Conservation (phyloP, 1,140 invertebrate species). For the Dendroctonus valens region DNA sequence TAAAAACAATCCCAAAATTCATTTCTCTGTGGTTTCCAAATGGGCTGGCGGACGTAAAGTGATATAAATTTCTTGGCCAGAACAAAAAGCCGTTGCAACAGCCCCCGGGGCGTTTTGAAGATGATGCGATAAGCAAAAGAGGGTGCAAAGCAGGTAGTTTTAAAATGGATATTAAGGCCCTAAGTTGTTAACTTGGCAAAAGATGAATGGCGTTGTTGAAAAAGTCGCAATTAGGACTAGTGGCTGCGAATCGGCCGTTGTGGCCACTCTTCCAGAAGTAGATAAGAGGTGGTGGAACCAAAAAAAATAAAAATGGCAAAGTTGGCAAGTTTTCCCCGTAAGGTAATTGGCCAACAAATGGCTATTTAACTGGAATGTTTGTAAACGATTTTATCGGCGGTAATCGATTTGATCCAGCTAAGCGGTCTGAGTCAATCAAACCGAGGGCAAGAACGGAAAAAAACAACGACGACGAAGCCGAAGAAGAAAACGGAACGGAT, state of each 20-base stretch:
- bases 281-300: constrained; percentile 15
- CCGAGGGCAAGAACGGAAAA: constrained; percentile 1
- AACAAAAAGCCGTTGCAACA: not conserved
- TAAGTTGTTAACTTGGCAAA: constrained; percentile 30
- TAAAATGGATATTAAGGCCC: constrained; percentile 34
- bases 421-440: constrained; percentile 1
- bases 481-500: constrained; percentile 24
- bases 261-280: constrained; percentile 30
- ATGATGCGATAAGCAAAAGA: constrained; percentile 27
- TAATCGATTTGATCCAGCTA: constrained; percentile 17
- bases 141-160: constrained; percentile 32
- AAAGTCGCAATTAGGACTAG: constrained; percentile 31
- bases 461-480: constrained; percentile 11
- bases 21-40: too few relatives aligned
- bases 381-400: constrained; percentile 20
- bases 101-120: constrained; percentile 23
- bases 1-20: too few relatives aligned
- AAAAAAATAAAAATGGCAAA: not conserved
- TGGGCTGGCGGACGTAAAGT: too few relatives aligned
- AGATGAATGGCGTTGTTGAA: constrained; percentile 29
- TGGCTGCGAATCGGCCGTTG: constrained; percentile 24
- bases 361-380: constrained; percentile 24
- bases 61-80: too few relatives aligned
- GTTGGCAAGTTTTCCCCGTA: not conserved
- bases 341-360: constrained; percentile 24